Percentiles rank a stretch among this genome's conserved stretches.
These are phyloP conservation scores for Anoplophora glabripennis DNA, from an alignment of 1,140 invertebrate genomes.

Conservation along the genomic window DNA sequence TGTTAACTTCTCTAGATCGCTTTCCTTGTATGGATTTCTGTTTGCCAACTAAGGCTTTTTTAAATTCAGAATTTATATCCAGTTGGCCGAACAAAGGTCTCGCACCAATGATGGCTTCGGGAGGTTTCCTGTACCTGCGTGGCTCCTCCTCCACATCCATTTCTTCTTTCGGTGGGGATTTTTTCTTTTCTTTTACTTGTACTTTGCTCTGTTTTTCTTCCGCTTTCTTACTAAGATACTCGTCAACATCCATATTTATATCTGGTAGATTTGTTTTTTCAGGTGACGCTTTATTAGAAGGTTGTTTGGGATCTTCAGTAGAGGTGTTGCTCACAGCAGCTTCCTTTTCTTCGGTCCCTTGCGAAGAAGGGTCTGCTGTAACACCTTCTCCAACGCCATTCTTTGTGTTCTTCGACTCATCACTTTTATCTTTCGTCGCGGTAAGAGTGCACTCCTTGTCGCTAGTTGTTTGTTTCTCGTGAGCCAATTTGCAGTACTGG, in stretches of 20 bases:
- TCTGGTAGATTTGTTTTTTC: conserved; percentile 6
- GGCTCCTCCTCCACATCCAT: conserved; percentile 24
- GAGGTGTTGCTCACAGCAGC: too few species aligned
- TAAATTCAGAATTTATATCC: conserved; percentile 45
- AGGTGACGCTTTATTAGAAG: conserved; percentile 19
- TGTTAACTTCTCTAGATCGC: conserved; percentile 21
- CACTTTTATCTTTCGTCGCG: background rate
- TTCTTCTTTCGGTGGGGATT: conserved; percentile 16
- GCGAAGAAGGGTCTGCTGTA: too few species aligned
- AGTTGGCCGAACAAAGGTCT: conserved; percentile 45
- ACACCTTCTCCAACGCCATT: too few species aligned
- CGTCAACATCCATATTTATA: background rate
- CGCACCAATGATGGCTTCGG: conserved; percentile 46
- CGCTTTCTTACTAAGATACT: background rate
- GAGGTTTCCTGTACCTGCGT: conserved; percentile 43
- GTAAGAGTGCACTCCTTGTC: background rate
- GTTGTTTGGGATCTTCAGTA: too few species aligned
- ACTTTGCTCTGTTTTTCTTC: background rate
- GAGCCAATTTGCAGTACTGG: background rate
- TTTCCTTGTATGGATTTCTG: conserved; percentile 33
- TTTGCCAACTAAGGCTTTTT: conserved; percentile 42
- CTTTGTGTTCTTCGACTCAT: background rate
- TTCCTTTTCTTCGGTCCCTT: too few species aligned
- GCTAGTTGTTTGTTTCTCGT: background rate
- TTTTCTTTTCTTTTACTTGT: background rate